phyloP scores from a whole-genome alignment of 2,797 vertebrate genomes.

The Psittacula echo region DNA sequence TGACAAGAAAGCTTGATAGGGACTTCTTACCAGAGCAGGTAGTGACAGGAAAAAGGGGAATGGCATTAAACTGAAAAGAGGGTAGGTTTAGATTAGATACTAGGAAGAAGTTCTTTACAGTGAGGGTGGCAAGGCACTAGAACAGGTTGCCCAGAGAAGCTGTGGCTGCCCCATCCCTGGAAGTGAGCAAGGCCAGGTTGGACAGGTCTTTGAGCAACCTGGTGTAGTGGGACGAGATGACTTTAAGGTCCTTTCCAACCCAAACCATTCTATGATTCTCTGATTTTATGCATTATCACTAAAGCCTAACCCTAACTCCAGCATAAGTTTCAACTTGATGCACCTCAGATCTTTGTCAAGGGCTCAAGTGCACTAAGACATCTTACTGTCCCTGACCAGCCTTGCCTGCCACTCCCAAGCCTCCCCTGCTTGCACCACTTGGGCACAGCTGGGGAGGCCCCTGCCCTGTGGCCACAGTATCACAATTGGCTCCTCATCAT shows the following conservation, averaged over 20 bases:
- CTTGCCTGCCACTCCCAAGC: too few relatives aligned
- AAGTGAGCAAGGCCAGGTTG: background rate
- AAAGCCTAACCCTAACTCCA: background rate
- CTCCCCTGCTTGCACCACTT: background rate
- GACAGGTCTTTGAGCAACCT: background rate
- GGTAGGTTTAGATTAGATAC: background rate
- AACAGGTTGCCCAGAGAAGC: background rate
- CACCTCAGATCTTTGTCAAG: background rate
- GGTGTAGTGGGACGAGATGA: background rate
- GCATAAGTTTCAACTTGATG: background rate
- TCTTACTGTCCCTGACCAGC: background rate
- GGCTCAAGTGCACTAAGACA: background rate
- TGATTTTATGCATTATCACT: background rate
- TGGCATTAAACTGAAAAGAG: background rate
- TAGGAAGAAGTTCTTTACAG: background rate
- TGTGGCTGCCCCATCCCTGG: background rate
- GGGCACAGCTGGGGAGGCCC: background rate
- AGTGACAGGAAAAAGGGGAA: background rate
- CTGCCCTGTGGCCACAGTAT: background rate
- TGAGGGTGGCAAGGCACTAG: background rate
- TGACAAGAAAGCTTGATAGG: background rate
- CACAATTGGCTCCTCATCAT: background rate
- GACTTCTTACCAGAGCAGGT: background rate
- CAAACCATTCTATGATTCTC: background rate
- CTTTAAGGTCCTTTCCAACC: background rate